Conservation (phyloP, 2,888 invertebrate species). For the Myopa testacea region DNA sequence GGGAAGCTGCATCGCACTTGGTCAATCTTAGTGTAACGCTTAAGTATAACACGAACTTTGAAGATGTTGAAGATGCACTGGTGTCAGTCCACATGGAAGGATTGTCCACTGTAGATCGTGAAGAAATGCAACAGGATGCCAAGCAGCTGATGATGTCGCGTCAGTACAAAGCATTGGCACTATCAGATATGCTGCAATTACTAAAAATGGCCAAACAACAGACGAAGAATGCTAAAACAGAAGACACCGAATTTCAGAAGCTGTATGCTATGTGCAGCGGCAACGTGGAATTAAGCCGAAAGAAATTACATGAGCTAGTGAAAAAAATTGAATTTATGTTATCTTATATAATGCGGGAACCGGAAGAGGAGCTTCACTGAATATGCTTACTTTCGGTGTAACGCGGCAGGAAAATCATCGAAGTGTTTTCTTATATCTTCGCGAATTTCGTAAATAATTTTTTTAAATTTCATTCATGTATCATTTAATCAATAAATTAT, state of each 20-base stretch:
- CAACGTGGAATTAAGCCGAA: slow-evolving; percentile 70
- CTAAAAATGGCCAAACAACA: slow-evolving; percentile 70
- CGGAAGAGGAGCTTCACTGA: slow-evolving; percentile 27
- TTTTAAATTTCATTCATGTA: too few relatives aligned
- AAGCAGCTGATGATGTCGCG: slow-evolving; percentile 74
- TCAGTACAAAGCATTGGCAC: slow-evolving; percentile 73
- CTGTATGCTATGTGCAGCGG: slow-evolving; percentile 71
- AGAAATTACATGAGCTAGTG: slow-evolving; percentile 71
- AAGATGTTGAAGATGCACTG: slow-evolving; percentile 73
- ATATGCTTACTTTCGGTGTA: background rate
- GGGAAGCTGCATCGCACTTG: slow-evolving; percentile 74
- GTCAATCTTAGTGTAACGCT: slow-evolving; percentile 75
- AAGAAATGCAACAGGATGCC: slow-evolving; percentile 74
- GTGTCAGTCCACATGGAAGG: slow-evolving; percentile 75
- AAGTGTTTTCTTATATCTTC: too few relatives aligned
- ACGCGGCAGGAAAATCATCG: too few relatives aligned
- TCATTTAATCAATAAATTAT: background rate
- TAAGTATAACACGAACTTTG: slow-evolving; percentile 74
- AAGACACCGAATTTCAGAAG: slow-evolving; percentile 67
- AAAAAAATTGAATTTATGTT: slow-evolving; percentile 82
- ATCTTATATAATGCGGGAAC: slow-evolving; percentile 70
- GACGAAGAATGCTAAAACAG: slow-evolving; percentile 47
- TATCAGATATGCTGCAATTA: slow-evolving; percentile 76
- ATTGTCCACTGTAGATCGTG: slow-evolving; percentile 65
- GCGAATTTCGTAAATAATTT: too few relatives aligned